A percentile compares a stretch with the other conserved stretches of the same genome.
These are phyloP conservation scores for Hipposideros armiger DNA, from an alignment of 2,113 vertebrate species.

Conservation along the genomic window DNA sequence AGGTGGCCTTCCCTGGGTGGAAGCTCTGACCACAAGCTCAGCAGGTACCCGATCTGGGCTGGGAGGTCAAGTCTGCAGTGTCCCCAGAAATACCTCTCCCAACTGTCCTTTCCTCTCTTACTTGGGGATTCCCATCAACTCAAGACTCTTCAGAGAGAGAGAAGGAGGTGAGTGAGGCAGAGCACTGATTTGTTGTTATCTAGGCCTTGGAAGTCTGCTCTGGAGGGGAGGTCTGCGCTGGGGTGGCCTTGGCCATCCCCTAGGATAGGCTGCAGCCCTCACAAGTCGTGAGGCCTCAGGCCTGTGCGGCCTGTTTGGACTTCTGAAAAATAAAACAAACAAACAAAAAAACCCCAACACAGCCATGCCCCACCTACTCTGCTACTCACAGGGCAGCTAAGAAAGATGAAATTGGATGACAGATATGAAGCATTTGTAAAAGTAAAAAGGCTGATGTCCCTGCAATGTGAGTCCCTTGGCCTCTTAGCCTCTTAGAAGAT, in stretches of 20 bases:
- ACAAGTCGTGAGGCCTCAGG: neutral
- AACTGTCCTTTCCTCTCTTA: neutral
- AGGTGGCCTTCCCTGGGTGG: neutral
- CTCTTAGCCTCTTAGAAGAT: neutral
- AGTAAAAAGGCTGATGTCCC: rapidly evolving
- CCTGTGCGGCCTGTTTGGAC: rapidly evolving
- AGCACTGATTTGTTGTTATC: rapidly evolving
- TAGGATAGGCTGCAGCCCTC: rapidly evolving
- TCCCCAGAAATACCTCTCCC: neutral
- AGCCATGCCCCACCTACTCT: rapidly evolving
- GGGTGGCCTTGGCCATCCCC: neutral
- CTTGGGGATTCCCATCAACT: rapidly evolving
- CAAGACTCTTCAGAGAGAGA: neutral
- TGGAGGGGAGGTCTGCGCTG: neutral
- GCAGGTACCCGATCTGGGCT: neutral
- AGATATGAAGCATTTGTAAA: too few species aligned
- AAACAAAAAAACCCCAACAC: too few species aligned
- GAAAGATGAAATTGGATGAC: neutral
- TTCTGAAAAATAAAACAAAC: neutral
- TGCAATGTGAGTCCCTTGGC: too few species aligned
- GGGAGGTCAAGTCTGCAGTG: rapidly evolving
- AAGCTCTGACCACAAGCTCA: neutral
- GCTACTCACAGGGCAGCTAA: too few species aligned
- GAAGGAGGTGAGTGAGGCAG: rapidly evolving
- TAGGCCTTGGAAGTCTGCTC: rapidly evolving